phyloP scores from a whole-genome alignment of 2,888 invertebrate species.

The Nemurella pictetii region DNA sequence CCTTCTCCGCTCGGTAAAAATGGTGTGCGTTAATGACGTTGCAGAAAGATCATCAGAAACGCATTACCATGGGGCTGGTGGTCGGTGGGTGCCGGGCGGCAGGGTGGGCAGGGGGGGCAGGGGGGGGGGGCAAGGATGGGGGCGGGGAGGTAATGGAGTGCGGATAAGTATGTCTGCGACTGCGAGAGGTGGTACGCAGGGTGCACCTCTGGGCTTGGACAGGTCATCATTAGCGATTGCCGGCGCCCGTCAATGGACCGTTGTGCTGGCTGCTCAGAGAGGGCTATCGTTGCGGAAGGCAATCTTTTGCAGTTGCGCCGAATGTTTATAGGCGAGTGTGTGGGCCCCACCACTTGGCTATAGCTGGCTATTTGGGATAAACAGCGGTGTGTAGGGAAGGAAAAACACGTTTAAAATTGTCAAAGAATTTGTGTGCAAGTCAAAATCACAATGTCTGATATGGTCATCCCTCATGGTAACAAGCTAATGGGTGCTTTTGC shows the following conservation, averaged over 20 bases:
- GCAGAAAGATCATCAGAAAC: constrained; percentile 39
- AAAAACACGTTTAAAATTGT: too few relatives aligned
- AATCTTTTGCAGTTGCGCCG: too few relatives aligned
- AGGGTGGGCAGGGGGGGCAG: not conserved
- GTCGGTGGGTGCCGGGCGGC: not conserved
- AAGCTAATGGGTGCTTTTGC: too few relatives aligned
- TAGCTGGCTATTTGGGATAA: too few relatives aligned
- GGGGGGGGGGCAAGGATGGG: constrained; percentile 16
- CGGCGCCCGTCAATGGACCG: not conserved
- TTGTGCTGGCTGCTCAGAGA: too few relatives aligned
- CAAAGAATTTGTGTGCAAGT: too few relatives aligned
- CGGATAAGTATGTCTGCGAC: not conserved
- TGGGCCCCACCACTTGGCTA: too few relatives aligned
- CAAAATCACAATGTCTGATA: too few relatives aligned
- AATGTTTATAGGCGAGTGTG: too few relatives aligned
- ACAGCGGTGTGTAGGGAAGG: too few relatives aligned
- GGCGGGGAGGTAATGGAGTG: not conserved
- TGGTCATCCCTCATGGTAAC: too few relatives aligned
- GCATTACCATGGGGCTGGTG: constrained; percentile 36
- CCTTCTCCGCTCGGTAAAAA: not conserved
- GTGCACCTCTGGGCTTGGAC: not conserved
- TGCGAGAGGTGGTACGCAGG: not conserved
- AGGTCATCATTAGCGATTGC: not conserved
- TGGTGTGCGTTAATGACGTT: constrained; percentile 37
- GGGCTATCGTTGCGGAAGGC: too few relatives aligned